Percentiles rank a stretch among this genome's conserved stretches.
phyloP scores from a whole-genome alignment of 2,888 invertebrate genomes.

The Drosophila borealis region DNA sequence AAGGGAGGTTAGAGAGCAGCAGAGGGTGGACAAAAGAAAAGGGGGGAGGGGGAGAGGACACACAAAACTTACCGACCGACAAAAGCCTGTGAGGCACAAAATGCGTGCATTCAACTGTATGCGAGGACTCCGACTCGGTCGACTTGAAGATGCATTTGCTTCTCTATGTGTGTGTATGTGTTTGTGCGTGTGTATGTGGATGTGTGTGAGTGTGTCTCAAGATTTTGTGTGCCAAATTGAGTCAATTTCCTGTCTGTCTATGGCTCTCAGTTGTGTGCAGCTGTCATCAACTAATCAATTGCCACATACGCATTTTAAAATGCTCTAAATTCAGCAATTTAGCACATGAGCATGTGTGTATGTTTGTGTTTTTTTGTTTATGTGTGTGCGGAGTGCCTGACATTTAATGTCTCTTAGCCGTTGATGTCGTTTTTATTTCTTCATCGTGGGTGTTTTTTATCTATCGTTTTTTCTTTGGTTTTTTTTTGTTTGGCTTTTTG shows the following conservation, averaged over 20 bases:
- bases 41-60: neutral
- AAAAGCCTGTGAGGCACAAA: constrained; percentile 61
- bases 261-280: constrained; percentile 37
- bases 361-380: neutral
- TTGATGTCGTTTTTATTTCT: constrained; percentile 72
- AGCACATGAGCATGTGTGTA: constrained; percentile 22
- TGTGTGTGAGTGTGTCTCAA: constrained; percentile 17
- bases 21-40: neutral
- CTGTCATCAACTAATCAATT: constrained; percentile 56
- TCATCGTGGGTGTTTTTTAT: constrained; percentile 50
- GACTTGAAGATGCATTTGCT: constrained; percentile 19
- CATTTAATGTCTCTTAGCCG: constrained; percentile 65
- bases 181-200: neutral
- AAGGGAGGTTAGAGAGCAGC: neutral
- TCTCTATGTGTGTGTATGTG: neutral
- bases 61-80: constrained; percentile 43
- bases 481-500: constrained; percentile 16
- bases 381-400: constrained; percentile 31
- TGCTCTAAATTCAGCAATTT: constrained; percentile 22
- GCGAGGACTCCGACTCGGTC: constrained; percentile 26
- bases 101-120: constrained; percentile 72
- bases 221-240: constrained; percentile 61
- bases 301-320: constrained; percentile 40
- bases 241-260: constrained; percentile 65
- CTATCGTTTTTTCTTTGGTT: constrained; percentile 11